These are phyloP conservation scores for Caenorhabditis brenneri DNA, from an alignment of 1,140 invertebrate species.

Conservation along the genomic window DNA sequence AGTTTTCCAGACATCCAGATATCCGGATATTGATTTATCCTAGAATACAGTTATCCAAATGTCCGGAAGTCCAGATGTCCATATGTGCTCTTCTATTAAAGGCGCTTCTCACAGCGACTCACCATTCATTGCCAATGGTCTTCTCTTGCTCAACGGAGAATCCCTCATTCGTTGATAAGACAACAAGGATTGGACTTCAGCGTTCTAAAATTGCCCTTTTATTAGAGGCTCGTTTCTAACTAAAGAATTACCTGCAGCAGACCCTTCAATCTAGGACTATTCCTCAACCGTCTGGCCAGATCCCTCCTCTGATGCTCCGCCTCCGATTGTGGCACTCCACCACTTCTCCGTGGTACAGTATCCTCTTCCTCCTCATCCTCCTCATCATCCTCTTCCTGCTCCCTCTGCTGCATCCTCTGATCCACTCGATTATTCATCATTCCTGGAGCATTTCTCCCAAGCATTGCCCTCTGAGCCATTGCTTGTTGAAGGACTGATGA, in stretches of 20 bases:
- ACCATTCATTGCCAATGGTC: constrained; percentile 26
- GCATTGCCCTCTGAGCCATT: constrained; percentile 13
- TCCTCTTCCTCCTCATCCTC: constrained; percentile 24
- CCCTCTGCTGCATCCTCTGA: not conserved
- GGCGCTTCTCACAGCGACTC: too few species aligned
- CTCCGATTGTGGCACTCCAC: constrained; percentile 22
- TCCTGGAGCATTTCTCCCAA: not conserved
- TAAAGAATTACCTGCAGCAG: not conserved
- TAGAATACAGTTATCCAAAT: too few species aligned
- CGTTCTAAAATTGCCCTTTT: not conserved
- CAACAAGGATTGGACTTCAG: constrained; percentile 25
- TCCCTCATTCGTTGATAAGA: constrained; percentile 19
- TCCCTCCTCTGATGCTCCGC: constrained; percentile 27
- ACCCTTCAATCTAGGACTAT: constrained; percentile 10
- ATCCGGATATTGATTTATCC: too few species aligned
- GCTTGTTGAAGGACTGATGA: not conserved
- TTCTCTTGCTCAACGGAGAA: constrained; percentile 16
- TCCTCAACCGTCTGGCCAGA: not conserved
- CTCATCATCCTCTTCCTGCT: constrained; percentile 33
- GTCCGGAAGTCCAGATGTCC: too few species aligned
- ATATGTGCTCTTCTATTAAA: too few species aligned
- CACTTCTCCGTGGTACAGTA: not conserved
- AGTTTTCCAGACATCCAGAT: too few species aligned
- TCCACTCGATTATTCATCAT: constrained; percentile 43
- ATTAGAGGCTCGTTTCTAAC: too few species aligned